A percentile compares a stretch with the other conserved stretches of the same genome.
phyloP scores from a whole-genome alignment of 2,888 invertebrate genomes.

The Leptura quadrifasciata region DNA sequence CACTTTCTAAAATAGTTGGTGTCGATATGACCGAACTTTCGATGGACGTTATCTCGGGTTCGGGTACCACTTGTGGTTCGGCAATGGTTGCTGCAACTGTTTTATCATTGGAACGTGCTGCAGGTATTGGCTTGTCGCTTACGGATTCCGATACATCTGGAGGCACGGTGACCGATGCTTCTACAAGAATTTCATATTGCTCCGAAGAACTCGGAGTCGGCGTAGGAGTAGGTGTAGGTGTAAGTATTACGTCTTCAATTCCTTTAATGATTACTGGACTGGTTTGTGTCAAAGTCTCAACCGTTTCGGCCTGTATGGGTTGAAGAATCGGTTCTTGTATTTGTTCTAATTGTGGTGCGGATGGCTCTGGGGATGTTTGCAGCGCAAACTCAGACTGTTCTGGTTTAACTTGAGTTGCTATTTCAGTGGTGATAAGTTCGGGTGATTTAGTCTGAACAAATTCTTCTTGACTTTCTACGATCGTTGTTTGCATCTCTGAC shows the following conservation, averaged over 20 bases:
- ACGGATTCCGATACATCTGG: slow-evolving; percentile 58
- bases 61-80: slow-evolving; percentile 31
- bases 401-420: slow-evolving; percentile 57
- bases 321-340: slow-evolving; percentile 26
- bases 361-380: slow-evolving; percentile 58
- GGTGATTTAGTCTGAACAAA: slow-evolving; percentile 73
- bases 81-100: neutral
- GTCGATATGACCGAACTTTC: slow-evolving; percentile 11
- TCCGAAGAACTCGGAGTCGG: slow-evolving; percentile 63
- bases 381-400: slow-evolving; percentile 48
- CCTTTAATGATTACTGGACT: slow-evolving; percentile 76
- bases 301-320: slow-evolving; percentile 65
- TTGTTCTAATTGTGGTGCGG: slow-evolving; percentile 47
- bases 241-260: slow-evolving; percentile 54
- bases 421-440: slow-evolving; percentile 62
- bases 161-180: slow-evolving; percentile 78
- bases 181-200: slow-evolving; percentile 78
- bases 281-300: slow-evolving; percentile 76
- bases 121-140: slow-evolving; percentile 41
- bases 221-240: slow-evolving; percentile 54
- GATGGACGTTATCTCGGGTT: neutral
- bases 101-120: slow-evolving; percentile 10
- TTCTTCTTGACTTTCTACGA: slow-evolving; percentile 66
- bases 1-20: slow-evolving; percentile 20
- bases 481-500: slow-evolving; percentile 69